A percentile compares a stretch with the other conserved stretches of the same genome.
These are phyloP conservation scores for Pristionchus japonicus DNA, from an alignment of 2,888 invertebrate genomes.

Conservation along the genomic window DNA sequence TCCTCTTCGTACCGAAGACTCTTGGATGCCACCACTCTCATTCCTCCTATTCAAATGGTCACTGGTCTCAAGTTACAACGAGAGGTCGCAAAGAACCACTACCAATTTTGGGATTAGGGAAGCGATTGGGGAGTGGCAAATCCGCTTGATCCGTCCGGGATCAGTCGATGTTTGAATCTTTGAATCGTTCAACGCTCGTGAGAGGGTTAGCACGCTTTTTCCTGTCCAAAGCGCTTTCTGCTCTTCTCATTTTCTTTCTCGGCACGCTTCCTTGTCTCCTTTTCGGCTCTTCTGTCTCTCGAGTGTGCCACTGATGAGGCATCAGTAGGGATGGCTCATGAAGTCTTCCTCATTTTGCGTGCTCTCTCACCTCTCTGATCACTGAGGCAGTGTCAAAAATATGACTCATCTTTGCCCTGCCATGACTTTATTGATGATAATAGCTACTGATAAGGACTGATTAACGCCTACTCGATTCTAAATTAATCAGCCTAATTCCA, in stretches of 20 bases:
- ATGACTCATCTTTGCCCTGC: neutral
- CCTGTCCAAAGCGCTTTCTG: neutral
- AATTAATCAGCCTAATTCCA: neutral
- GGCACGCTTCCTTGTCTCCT: neutral
- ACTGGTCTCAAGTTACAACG: slow-evolving; percentile 25
- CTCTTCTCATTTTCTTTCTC: neutral
- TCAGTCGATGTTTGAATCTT: neutral
- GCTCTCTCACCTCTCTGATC: too few relatives aligned
- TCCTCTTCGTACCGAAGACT: too few relatives aligned
- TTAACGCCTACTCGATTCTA: too few relatives aligned
- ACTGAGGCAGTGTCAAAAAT: too few relatives aligned
- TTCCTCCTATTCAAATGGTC: neutral
- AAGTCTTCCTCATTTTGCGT: too few relatives aligned
- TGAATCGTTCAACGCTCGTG: neutral
- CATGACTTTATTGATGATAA: neutral
- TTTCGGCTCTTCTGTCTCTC: too few relatives aligned
- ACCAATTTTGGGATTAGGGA: neutral
- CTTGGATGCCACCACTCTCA: neutral
- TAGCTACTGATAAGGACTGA: neutral
- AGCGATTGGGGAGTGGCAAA: neutral
- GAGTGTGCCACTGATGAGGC: too few relatives aligned
- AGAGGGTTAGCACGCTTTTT: neutral
- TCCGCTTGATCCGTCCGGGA: neutral
- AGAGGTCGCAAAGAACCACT: slow-evolving; percentile 13
- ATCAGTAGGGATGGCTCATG: too few relatives aligned